A percentile compares a stretch with the other conserved stretches of the same genome.
Evolutionary conservation across 1,140 invertebrate genomes (phyloP).

Genomic region (Grapholita molesta): DNA sequence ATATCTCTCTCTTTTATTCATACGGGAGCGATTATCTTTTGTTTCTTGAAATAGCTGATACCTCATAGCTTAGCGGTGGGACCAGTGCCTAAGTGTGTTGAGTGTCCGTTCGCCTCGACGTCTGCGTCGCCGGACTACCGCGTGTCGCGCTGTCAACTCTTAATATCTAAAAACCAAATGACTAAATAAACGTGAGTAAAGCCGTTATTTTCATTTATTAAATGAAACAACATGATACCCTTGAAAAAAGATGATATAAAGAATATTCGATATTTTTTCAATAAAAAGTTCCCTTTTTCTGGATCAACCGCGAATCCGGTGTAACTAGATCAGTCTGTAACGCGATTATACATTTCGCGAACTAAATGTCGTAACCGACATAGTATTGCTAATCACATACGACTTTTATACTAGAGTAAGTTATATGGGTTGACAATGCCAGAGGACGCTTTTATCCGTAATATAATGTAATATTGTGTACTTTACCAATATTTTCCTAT

Average conservation of each 20-base stretch:
- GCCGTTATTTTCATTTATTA: too few species aligned
- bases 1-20: too few species aligned
- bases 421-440: neutral
- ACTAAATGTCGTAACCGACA: neutral
- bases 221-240: constrained; percentile 4
- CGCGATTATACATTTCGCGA: neutral
- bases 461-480: constrained; percentile 10
- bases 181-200: neutral
- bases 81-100: too few species aligned
- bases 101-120: too few species aligned
- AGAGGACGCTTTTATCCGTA: constrained; percentile 11
- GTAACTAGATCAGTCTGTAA: constrained; percentile 13
- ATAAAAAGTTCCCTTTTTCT: neutral
- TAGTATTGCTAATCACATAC: neutral
- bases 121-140: too few species aligned
- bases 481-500: neutral
- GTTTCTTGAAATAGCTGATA: too few species aligned
- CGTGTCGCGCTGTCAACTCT: too few species aligned
- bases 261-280: neutral
- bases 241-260: neutral
- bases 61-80: too few species aligned
- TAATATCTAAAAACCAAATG: too few species aligned
- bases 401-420: neutral
- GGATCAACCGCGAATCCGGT: constrained; percentile 12
- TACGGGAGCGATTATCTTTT: too few species aligned